These are phyloP conservation scores for Apis laboriosa DNA, from an alignment of 1,140 invertebrate species.

Conservation along the genomic window DNA sequence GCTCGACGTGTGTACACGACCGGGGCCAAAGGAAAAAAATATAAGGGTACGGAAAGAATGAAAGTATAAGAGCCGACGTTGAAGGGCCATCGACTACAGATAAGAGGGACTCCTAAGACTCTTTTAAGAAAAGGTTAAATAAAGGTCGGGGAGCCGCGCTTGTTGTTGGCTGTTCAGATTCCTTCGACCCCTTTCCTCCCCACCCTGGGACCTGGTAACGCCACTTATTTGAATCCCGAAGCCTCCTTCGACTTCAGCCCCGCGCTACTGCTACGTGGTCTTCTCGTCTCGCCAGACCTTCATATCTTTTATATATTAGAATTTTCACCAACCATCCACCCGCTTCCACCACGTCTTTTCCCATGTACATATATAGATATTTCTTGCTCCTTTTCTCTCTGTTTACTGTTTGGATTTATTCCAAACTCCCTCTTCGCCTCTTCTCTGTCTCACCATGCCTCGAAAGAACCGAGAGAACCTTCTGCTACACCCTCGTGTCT, in stretches of 20 bases:
- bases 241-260: slow-evolving; percentile 65
- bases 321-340: slow-evolving; percentile 66
- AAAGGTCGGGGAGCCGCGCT: slow-evolving; percentile 72
- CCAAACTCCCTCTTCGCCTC: slow-evolving; percentile 23
- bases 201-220: slow-evolving; percentile 33
- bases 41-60: slow-evolving; percentile 61
- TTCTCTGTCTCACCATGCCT: background rate
- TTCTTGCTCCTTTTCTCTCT: slow-evolving; percentile 49
- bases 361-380: background rate
- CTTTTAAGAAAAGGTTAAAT: slow-evolving; percentile 80
- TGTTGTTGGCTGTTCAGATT: slow-evolving; percentile 81
- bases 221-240: slow-evolving; percentile 74
- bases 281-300: slow-evolving; percentile 63
- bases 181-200: slow-evolving; percentile 65
- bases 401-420: slow-evolving; percentile 81
- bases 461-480: slow-evolving; percentile 22
- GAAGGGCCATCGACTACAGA: slow-evolving; percentile 78
- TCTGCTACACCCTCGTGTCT: slow-evolving; percentile 16
- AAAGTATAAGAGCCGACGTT: slow-evolving; percentile 68
- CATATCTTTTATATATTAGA: slow-evolving; percentile 81
- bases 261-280: slow-evolving; percentile 5
- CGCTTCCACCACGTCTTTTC: background rate
- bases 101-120: slow-evolving; percentile 77
- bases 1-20: slow-evolving; percentile 69
- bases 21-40: slow-evolving; percentile 60